Evolutionary conservation across 2,113 vertebrate genomes (phyloP), one percentile per base, ranked within the genome.

Genomic region (Piliocolobus tephrosceles): DNA sequence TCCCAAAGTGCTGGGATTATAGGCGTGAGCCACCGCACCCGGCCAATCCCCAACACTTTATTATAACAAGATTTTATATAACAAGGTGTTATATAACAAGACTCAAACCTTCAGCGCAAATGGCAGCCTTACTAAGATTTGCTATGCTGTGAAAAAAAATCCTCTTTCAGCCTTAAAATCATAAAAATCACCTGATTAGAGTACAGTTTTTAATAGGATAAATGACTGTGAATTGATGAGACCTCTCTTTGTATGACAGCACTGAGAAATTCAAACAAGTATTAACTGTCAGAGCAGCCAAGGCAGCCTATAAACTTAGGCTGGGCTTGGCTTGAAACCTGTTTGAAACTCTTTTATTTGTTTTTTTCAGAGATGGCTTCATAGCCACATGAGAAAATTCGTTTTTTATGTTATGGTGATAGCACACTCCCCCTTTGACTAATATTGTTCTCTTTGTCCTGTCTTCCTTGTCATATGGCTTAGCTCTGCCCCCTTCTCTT

Each of bases 391-490:
- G 61, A 94, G 55, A 58, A 86, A 89, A 12, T 27, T 57, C 17
- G 6, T 6, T 58, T 40, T 70, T 40, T 61, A 40, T 14, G 5
- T 50, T 5, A 2, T 27, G 25, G 16, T 38, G 38, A 1, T 12
- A 80, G 35, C 38, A 20, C 72, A 2, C 23, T 79, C 35, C 32
- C 40, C 27, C 30, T 88, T 90, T 58, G 40, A 81, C 61, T 55
- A 5, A 12, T 14, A 22, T 8, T 8, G 0, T 13, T 22, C 22
- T 50, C 16, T 70, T 40, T n/a, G 18, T 66, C 70, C 64, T 12
- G 25, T 17, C 5, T 14, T 23, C 2, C 6, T 6, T 2, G 0
- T 32, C 35, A 18, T 0, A 0, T 35, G 13, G 35, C 66, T 38
- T 27, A 18, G 64, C 76, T 55, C 86, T 64, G 45, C 61, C 35